phyloP scores from a whole-genome alignment of 2,888 invertebrate genomes.

The Ametastegia equiseti region DNA sequence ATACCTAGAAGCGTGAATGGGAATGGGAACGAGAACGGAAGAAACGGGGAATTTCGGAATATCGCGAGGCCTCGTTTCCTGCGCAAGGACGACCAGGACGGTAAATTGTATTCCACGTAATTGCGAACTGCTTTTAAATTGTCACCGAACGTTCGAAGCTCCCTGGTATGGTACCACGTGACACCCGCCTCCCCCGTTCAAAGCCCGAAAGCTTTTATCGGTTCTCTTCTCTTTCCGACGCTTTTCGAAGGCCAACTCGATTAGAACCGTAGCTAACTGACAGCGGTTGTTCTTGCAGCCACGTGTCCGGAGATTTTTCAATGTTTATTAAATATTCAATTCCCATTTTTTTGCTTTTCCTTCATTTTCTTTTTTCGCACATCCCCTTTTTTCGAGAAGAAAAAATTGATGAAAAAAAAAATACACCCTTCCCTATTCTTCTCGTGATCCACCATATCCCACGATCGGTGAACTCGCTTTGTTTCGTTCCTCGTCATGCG shows the following conservation, averaged over 20 bases:
- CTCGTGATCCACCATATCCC: not conserved
- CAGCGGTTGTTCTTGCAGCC: not conserved
- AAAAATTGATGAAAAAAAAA: too few relatives aligned
- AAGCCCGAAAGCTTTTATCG: slow-evolving; percentile 63
- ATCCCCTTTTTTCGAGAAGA: too few relatives aligned
- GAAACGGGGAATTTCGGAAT: slow-evolving; percentile 26
- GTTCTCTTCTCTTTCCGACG: slow-evolving; percentile 32
- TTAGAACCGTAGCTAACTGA: slow-evolving; percentile 25
- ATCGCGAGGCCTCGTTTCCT: not conserved
- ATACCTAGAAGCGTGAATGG: not conserved
- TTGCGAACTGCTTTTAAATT: slow-evolving; percentile 70
- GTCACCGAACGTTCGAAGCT: slow-evolving; percentile 62
- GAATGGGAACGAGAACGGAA: too few relatives aligned
- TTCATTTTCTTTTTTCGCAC: not conserved
- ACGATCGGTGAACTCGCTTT: not conserved
- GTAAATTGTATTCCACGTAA: slow-evolving; percentile 70
- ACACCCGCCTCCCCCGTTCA: slow-evolving; percentile 56
- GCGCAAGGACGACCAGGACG: slow-evolving; percentile 52
- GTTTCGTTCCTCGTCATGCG: slow-evolving; percentile 23
- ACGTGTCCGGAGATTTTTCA: not conserved
- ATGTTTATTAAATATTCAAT: not conserved
- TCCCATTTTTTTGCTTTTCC: not conserved
- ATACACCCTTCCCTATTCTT: too few relatives aligned
- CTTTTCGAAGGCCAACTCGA: slow-evolving; percentile 35
- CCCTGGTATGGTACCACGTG: slow-evolving; percentile 63